Base-by-base conservation (phyloP, 2,797 vertebrate species). In the Neosalanx taihuensis region DNA sequence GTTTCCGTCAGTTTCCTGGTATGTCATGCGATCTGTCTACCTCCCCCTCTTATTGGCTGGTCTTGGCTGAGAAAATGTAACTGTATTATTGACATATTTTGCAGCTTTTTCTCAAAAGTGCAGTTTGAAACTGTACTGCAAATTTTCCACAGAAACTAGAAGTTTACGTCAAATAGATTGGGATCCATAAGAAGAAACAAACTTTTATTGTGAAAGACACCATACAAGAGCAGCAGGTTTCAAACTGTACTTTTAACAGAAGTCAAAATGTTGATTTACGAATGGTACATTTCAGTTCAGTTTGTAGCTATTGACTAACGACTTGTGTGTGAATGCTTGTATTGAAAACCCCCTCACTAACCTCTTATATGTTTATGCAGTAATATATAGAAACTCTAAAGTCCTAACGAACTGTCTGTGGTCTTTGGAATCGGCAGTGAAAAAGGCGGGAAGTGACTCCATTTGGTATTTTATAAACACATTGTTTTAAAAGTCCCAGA, bases 101-200 rank as follows among this genome's bases (percentile, higher is more conserved):
- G 86, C 86, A 88, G 87, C 87, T 89, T 87, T 89, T 88, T 76
- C 71, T 41, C 61, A 68, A 88, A 92, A 88, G 86, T 91, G 90
- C 88, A 89, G 89, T 92, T 89, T 90, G 89, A 91, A 89, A 88
- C 77, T 82, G 85, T 90, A 87, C 77, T 82, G 85, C 90, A 81
- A 77, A 68, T 83, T 85, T 85, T 82, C 61, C 76, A 76, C 29
- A 18, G 46, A 3, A 13, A 67, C 58, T 84, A 82, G 79, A 73
- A 62, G 74, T 69, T 46, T 46, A 57, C 41, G 69, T 67, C 15
- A n/a, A 67, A 53, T 49, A 18, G 7, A 18, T 53, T 31, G 3
- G 12, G 64, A 13, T 41, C 10, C 46, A 65, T 23, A 18, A 23
- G 12, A n/a, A 64, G n/a, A 37, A 23, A 64, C 12, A 30, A 66